phyloP scores from a whole-genome alignment of 2,888 invertebrate species.

The Brachypalpus laphriformis region DNA sequence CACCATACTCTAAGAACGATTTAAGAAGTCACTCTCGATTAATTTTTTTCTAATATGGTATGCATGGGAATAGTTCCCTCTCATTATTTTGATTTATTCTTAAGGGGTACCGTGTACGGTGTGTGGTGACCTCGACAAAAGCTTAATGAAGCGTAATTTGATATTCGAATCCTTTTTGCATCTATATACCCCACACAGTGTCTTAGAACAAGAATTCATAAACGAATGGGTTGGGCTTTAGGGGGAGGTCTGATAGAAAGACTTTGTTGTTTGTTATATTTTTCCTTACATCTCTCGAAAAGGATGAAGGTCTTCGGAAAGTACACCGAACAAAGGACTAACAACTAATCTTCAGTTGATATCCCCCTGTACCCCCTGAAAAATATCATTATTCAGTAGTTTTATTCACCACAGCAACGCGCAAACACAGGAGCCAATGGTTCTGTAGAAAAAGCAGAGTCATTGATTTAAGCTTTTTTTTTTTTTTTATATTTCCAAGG shows the following conservation, averaged over 20 bases:
- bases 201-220: slow-evolving; percentile 10
- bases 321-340: slow-evolving; percentile 53
- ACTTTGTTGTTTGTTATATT: slow-evolving; percentile 26
- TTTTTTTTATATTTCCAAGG: slow-evolving; percentile 41
- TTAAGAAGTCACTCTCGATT: slow-evolving; percentile 57
- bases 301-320: slow-evolving; percentile 51
- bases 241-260: not conserved
- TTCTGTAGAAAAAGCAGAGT: slow-evolving; percentile 42
- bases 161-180: slow-evolving; percentile 13
- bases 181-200: slow-evolving; percentile 4
- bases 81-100: slow-evolving; percentile 54
- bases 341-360: slow-evolving; percentile 47
- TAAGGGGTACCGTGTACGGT: not conserved
- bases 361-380: slow-evolving; percentile 33
- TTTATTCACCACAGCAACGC: slow-evolving; percentile 34
- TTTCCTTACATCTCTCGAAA: not conserved
- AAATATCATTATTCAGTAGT: slow-evolving; percentile 69
- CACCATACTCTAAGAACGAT: slow-evolving; percentile 7
- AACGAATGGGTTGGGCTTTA: slow-evolving; percentile 7
- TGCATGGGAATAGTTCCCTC: slow-evolving; percentile 30
- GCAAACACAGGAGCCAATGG: not conserved
- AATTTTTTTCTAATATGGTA: not conserved
- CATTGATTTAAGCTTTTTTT: slow-evolving; percentile 37
- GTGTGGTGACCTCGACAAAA: slow-evolving; percentile 51
- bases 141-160: slow-evolving; percentile 56